Evolutionary conservation across 2,888 invertebrate genomes (phyloP).

Genomic region (Dasypogon diadema): DNA sequence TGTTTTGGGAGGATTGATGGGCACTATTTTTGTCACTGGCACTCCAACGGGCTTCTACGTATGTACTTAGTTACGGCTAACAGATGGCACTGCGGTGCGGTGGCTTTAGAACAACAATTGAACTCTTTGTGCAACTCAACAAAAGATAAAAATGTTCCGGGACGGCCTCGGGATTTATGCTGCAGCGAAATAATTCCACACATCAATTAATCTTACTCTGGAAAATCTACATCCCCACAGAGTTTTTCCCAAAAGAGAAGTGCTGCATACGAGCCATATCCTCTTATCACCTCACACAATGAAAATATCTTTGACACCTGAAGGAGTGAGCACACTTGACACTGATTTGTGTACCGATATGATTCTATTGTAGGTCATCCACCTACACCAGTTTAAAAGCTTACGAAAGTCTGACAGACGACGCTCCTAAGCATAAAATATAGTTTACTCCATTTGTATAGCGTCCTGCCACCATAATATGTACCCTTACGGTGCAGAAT

Average conservation of each 20-base stretch:
- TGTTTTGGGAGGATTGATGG: constrained; percentile 46
- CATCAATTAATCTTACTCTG: constrained; percentile 29
- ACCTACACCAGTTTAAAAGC: constrained; percentile 3
- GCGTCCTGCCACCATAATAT: background rate
- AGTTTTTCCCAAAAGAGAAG: constrained; percentile 29
- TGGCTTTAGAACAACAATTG: background rate
- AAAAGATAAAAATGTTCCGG: constrained; percentile 17
- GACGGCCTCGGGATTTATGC: constrained; percentile 6
- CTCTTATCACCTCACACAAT: constrained; percentile 45
- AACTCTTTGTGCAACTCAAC: constrained; percentile 6
- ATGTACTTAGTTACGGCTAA: too few species aligned
- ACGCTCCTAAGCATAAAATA: constrained; percentile 42
- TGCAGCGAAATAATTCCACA: constrained; percentile 1
- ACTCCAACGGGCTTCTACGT: background rate
- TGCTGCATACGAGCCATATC: constrained; percentile 38
- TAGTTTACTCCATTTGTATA: constrained; percentile 41
- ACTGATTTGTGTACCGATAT: constrained; percentile 50
- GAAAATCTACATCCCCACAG: constrained; percentile 19
- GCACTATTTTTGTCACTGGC: background rate
- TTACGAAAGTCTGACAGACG: constrained; percentile 13
- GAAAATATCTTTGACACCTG: constrained; percentile 48
- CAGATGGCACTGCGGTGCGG: background rate
- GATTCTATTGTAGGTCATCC: constrained; percentile 32
- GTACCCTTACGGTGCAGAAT: constrained; percentile 10
- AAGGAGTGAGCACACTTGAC: constrained; percentile 46